These are phyloP conservation scores for Megaceryle torquata DNA, from an alignment of 2,113 vertebrate species.

Conservation along the genomic window DNA sequence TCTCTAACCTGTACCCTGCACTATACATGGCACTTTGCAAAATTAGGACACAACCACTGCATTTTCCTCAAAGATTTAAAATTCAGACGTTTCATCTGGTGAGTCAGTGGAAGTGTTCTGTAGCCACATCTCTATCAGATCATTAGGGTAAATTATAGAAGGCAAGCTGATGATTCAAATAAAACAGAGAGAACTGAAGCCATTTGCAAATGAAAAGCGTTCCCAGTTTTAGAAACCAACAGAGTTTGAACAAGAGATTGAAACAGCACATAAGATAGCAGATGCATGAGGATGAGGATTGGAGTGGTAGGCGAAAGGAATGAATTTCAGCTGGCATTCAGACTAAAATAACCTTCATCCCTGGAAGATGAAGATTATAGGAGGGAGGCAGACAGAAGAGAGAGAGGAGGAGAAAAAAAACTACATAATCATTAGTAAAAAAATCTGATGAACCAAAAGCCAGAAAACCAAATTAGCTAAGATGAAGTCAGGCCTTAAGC, in stretches of 20 bases:
- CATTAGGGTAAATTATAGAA: constrained; percentile 1
- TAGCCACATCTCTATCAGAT: background rate
- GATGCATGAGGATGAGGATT: background rate
- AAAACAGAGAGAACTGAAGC: background rate
- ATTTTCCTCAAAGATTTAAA: constrained; percentile 19
- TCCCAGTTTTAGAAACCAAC: constrained; percentile 39
- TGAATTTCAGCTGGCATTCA: background rate
- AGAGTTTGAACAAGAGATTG: background rate
- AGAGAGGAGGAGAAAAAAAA: background rate
- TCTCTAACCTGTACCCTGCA: background rate
- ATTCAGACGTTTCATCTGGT: background rate
- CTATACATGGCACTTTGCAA: background rate
- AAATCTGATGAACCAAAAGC: background rate
- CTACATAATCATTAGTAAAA: background rate
- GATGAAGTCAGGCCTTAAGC: background rate
- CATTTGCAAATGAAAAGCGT: constrained; percentile 38
- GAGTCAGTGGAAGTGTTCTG: constrained; percentile 8
- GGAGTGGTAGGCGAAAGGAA: background rate
- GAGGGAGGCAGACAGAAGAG: background rate
- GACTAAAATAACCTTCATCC: constrained; percentile 1
- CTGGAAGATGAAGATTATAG: background rate
- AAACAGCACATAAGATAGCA: background rate
- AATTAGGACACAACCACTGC: background rate
- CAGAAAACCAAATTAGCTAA: background rate
- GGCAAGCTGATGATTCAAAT: background rate